These are phyloP conservation scores for Theropithecus gelada DNA, from an alignment of 2,113 vertebrate genomes.

Conservation along the genomic window DNA sequence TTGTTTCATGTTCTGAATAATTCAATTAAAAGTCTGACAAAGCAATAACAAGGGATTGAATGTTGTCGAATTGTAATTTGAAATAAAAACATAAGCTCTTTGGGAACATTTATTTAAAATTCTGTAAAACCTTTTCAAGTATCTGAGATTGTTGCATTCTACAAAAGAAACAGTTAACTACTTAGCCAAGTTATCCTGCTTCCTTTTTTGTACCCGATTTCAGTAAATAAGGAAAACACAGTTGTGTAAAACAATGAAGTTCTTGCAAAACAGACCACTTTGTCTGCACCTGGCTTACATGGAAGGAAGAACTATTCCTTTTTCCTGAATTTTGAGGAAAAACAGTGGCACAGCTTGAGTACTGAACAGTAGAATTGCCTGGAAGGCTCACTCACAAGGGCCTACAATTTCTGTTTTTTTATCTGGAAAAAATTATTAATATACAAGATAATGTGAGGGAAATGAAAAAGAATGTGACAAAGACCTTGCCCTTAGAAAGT, in stretches of 20 bases:
- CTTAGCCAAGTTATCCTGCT: background rate
- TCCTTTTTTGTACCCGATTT: background rate
- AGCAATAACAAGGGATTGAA: slow-evolving; percentile 81
- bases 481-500: background rate
- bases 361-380: background rate
- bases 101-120: slow-evolving; percentile 75
- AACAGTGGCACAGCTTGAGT: background rate
- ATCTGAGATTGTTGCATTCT: slow-evolving; percentile 51
- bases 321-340: background rate
- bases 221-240: background rate
- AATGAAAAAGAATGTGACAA: background rate
- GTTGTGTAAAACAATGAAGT: background rate
- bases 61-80: slow-evolving; percentile 69
- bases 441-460: background rate
- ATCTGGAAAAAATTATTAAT: background rate
- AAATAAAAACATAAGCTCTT: slow-evolving; percentile 78
- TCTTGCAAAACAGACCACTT: background rate
- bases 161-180: slow-evolving; percentile 67
- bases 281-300: background rate
- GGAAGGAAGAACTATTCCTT: background rate
- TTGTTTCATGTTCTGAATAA: slow-evolving; percentile 81
- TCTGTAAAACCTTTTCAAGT: slow-evolving; percentile 68
- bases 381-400: rapidly evolving
- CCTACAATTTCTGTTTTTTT: background rate
- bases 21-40: slow-evolving; percentile 84